Evolutionary conservation across 2,797 vertebrate species (phyloP), one percentile per base, ranked within the genome.

Genomic region (Acomys russatus): DNA sequence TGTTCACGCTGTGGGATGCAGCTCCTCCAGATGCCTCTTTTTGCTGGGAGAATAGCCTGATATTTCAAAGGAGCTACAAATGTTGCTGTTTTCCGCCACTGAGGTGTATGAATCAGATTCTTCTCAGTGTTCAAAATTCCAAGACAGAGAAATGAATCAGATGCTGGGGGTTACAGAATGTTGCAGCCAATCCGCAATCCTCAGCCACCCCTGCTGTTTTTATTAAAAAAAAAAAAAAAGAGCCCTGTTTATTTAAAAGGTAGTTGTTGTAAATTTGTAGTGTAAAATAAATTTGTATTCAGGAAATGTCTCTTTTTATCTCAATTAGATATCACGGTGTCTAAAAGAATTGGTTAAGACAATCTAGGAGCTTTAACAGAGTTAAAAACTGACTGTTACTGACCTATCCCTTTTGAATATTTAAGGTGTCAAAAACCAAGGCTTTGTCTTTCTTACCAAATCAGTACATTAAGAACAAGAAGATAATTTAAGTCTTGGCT

Each of bases 241-340:
- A 66, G 10, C 10, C 44, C 22, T 33, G 56, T 96, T 96, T 97
- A 90, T 61, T 71, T 92, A 89, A 95, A 61, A 95, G 92, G 80
- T 51, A 92, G 90, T 49, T 84, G 59, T 90, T 96, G 61, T 70
- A 90, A 91, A 94, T 9, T 80, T 92, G 82, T 28, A 64, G 54
- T 95, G 66, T 76, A 84, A 87, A 92, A 90, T 83, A 93, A 85
- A 96, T 94, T 95, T 97, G 15, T 95, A 93, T 94, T 88, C 87
- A 88, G 91, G 73, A 94, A 77, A 94, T 83, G 94, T 44, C 87
- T 96, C 66, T 80, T 94, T 94, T 94, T 89, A 79, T 94, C 88
- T 95, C 87, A 74, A 17, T 91, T 90, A 71, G 54, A 83, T 88
- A 73, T 80, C 71, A 68, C n/a, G 25, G 2, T 96, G 96, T 97